Evolutionary conservation across 2,888 invertebrate species (phyloP).

Genomic region (Harpagoxenus sublaevis): DNA sequence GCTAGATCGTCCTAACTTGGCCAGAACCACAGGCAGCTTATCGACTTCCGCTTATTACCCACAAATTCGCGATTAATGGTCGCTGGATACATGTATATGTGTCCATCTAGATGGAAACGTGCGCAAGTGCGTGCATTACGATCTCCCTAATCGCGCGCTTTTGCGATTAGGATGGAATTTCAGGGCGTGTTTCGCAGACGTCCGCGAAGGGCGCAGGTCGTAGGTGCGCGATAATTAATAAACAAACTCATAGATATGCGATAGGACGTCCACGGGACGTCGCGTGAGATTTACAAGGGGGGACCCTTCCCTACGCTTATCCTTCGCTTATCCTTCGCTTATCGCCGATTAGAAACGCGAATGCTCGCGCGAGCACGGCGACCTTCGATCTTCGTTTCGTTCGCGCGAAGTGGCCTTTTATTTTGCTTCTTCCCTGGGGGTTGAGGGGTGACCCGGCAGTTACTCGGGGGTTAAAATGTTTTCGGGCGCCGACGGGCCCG

Average conservation of each 20-base stretch:
- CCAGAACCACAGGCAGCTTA: conserved; percentile 29
- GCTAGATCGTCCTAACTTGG: conserved; percentile 1
- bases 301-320: conserved; percentile 28
- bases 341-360: conserved; percentile 77
- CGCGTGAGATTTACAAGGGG: conserved; percentile 78
- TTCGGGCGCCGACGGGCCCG: conserved; percentile 36
- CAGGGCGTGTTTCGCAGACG: conserved; percentile 50
- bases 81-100: conserved; percentile 11
- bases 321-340: conserved; percentile 59
- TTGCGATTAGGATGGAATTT: conserved; percentile 72
- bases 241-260: conserved; percentile 80
- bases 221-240: conserved; percentile 78
- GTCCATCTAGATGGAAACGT: conserved; percentile 58
- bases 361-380: conserved; percentile 50
- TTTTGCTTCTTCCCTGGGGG: conserved; percentile 47
- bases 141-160: conserved; percentile 56
- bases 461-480: conserved; percentile 62
- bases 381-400: conserved; percentile 55
- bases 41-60: conserved; percentile 31
- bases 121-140: conserved; percentile 68
- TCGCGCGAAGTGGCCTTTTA: conserved; percentile 39
- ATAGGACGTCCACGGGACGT: conserved; percentile 68
- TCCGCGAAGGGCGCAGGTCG: neutral
- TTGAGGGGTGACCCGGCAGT: conserved; percentile 57
- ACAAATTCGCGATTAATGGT: conserved; percentile 58